Percentiles rank a stretch among this genome's conserved stretches.
phyloP scores from a whole-genome alignment of 2,113 vertebrate genomes.

The Acanthochromis polyacanthus region DNA sequence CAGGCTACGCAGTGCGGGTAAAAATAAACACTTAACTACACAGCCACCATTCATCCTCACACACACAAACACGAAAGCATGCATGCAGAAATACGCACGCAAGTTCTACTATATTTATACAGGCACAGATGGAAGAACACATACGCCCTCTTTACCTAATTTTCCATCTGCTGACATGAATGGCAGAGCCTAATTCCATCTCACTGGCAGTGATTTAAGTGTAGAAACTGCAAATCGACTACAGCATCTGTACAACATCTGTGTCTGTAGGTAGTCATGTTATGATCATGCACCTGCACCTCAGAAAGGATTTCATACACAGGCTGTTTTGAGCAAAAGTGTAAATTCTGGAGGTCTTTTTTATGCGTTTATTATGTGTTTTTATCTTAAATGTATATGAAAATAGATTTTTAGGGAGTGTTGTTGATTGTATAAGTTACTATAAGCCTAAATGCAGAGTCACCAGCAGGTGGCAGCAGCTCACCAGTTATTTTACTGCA shows the following conservation, averaged over 20 bases:
- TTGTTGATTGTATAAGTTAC: too few relatives aligned
- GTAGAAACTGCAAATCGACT: neutral
- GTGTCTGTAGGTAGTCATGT: neutral
- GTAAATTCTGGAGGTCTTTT: too few relatives aligned
- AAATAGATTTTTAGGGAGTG: too few relatives aligned
- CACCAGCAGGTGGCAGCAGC: conserved; percentile 70
- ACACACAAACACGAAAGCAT: neutral
- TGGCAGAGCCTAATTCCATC: neutral
- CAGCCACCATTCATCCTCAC: neutral
- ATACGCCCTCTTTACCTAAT: conserved; percentile 12
- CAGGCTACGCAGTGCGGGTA: conserved; percentile 19
- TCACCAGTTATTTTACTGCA: neutral
- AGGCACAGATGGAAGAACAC: conserved; percentile 8
- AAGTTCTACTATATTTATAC: conserved; percentile 15
- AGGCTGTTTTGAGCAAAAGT: too few relatives aligned
- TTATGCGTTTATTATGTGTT: too few relatives aligned
- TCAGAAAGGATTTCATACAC: too few relatives aligned
- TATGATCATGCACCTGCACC: neutral
- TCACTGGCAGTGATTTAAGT: conserved; percentile 4
- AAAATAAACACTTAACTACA: conserved; percentile 43
- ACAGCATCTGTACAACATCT: neutral
- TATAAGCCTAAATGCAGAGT: neutral
- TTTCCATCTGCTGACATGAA: conserved; percentile 56
- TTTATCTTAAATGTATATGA: too few relatives aligned
- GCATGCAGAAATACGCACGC: conserved; percentile 3